Conservation (phyloP, 2,797 vertebrate genomes). For the Sebastes itinus region DNA sequence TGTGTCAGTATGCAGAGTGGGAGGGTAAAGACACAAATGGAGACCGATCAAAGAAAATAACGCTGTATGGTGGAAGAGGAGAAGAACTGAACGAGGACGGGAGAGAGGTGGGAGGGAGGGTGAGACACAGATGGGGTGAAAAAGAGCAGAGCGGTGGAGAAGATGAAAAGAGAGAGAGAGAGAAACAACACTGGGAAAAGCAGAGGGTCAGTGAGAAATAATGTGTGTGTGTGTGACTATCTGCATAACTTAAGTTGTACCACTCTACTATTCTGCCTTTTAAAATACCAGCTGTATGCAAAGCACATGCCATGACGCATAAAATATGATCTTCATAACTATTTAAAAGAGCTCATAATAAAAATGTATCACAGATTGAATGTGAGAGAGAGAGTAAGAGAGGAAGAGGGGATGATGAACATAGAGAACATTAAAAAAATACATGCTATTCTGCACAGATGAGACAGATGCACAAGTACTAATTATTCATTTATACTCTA, state of each 20-base stretch:
- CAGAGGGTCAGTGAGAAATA: conserved; percentile 10
- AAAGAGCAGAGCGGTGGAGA: conserved; percentile 23
- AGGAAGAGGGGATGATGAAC: neutral
- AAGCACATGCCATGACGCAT: conserved; percentile 6
- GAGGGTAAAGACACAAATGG: conserved; percentile 68
- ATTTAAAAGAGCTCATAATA: conserved; percentile 11
- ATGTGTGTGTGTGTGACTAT: conserved; percentile 2
- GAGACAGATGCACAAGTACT: conserved; percentile 37
- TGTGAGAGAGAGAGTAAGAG: neutral
- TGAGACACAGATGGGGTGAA: conserved; percentile 47
- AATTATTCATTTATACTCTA: conserved; percentile 57
- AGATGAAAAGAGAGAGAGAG: neutral
- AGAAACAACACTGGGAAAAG: conserved; percentile 5
- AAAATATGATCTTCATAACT: conserved; percentile 41
- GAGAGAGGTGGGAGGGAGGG: conserved; percentile 6
- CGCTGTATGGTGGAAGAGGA: conserved; percentile 33
- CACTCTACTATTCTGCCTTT: neutral
- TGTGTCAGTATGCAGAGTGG: conserved; percentile 64
- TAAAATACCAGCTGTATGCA: conserved; percentile 22
- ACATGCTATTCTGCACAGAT: conserved; percentile 25
- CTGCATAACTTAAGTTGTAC: conserved; percentile 30
- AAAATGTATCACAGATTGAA: neutral
- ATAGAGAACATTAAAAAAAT: neutral
- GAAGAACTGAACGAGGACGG: conserved; percentile 40
- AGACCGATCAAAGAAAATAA: conserved; percentile 62